Percentiles rank a stretch among this genome's conserved stretches.
These are phyloP conservation scores for Diarsia rubi DNA, from an alignment of 2,888 invertebrate species.

Conservation along the genomic window DNA sequence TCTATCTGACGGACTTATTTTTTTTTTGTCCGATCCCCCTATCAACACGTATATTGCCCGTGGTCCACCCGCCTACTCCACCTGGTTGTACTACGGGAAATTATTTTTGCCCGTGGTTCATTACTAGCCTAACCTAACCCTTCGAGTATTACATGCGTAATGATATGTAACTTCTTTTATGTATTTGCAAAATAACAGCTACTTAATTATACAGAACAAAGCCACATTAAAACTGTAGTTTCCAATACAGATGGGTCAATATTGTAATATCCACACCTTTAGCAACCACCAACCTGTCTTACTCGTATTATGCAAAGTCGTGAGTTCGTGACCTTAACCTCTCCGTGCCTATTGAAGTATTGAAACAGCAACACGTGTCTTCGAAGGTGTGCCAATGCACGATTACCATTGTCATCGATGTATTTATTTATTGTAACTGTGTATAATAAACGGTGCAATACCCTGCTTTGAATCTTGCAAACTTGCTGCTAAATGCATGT, in stretches of 20 bases:
- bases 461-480: conserved; percentile 10
- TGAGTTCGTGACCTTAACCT: conserved; percentile 52
- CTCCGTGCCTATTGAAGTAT: not conserved
- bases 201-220: not conserved
- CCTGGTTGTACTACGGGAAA: too few relatives aligned
- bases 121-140: too few relatives aligned
- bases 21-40: too few relatives aligned
- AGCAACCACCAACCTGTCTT: conserved; percentile 13
- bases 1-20: too few relatives aligned
- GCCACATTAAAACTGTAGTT: not conserved
- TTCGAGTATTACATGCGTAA: too few relatives aligned
- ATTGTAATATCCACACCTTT: not conserved
- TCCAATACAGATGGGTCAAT: not conserved
- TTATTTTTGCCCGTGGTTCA: too few relatives aligned
- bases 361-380: conserved; percentile 29
- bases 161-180: too few relatives aligned
- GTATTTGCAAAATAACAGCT: not conserved
- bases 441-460: conserved; percentile 2
- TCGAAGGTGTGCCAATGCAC: conserved; percentile 23
- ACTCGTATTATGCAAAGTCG: conserved; percentile 36
- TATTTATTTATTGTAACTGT: conserved; percentile 24
- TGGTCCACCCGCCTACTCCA: too few relatives aligned
- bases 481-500: not conserved
- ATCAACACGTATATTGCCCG: too few relatives aligned
- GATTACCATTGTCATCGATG: conserved; percentile 29